Evolutionary conservation across 2,888 invertebrate genomes (phyloP), one percentile per base, ranked within the genome.

Genomic region (Candidula unifasciata): DNA sequence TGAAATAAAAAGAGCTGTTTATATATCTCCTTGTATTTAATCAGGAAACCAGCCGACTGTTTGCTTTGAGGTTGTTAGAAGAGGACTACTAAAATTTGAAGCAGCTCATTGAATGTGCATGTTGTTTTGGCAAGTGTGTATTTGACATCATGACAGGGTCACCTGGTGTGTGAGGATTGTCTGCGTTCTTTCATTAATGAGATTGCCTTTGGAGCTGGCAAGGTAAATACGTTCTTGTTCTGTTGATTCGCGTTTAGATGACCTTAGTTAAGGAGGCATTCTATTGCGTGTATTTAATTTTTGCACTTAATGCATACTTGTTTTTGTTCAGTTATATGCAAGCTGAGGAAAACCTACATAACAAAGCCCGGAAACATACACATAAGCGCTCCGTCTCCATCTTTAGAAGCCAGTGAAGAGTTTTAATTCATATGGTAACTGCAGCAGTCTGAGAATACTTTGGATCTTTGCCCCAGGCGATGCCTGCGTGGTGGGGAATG

Each of bases 61-160:
- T 60, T 64, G 78, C 78, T n/a, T 60, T 78, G 64, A 78, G 37
- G 13, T 37, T 78, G 10, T 33, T 78, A 21, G 78, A 78, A 64
- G 78, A 78, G 27, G 78, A 78, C 27, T 78, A 64, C 37, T 30
- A 8, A 89, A 89, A 77, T 88, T 88, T 33, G 86, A 86, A 44
- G 10, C 90, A 91, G 87, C 27, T 73, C 18, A 91, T 92, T 21
- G 92, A 92, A 85, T 92, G 92, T 89, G 91, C 90, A 10, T 92
- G 92, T 81, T 92, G 92, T 82, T 92, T 87, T 85, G 88, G 89
- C n/a, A 91, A 91, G 54, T 86, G 86, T 60, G 87, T 90, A 24
- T 92, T 92, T 85, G 92, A 92, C 74, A 83, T 82, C n/a, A 91
- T 92, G 90, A 89, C 92, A 92, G 35, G 91, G 92, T 0, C 92